Evolutionary conservation across 2,113 vertebrate genomes (phyloP).

Genomic region (Channa maculata): DNA sequence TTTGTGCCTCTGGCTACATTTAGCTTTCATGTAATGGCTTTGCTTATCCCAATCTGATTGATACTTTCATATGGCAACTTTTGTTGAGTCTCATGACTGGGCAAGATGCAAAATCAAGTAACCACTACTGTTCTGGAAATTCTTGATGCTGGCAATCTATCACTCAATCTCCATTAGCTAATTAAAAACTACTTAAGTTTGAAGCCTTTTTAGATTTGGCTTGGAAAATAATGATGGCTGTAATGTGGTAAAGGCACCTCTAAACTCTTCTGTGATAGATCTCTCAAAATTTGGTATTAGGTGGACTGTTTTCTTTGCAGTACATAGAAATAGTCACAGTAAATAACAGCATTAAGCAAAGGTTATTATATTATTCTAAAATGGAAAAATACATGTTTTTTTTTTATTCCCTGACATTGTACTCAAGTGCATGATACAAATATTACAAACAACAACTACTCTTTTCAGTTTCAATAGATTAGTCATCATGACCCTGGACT

Average conservation of each 20-base stretch:
- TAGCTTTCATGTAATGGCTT: too few species aligned
- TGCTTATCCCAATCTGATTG: too few species aligned
- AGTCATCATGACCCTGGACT: not conserved
- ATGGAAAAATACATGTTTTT: constrained; percentile 54
- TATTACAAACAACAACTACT: constrained; percentile 5
- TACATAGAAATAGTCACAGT: constrained; percentile 57
- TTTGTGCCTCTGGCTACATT: too few species aligned
- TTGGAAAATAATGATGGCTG: constrained; percentile 1
- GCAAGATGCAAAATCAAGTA: too few species aligned
- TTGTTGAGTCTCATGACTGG: too few species aligned
- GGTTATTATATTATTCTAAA: constrained; percentile 13
- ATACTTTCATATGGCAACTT: too few species aligned
- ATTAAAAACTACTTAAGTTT: not conserved
- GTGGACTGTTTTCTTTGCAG: constrained; percentile 1
- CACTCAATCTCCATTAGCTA: not conserved
- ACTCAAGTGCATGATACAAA: constrained; percentile 31
- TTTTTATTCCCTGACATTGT: constrained; percentile 58
- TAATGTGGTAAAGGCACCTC: constrained; percentile 67
- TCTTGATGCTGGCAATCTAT: not conserved
- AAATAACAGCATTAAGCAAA: constrained; percentile 37
- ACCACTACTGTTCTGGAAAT: too few species aligned
- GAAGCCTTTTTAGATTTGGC: not conserved
- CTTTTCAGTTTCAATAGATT: not conserved
- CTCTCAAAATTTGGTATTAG: not conserved
- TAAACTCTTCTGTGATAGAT: constrained; percentile 7